These are phyloP conservation scores for Caenorhabditis afra DNA, from an alignment of 2,888 invertebrate species.

Conservation along the genomic window DNA sequence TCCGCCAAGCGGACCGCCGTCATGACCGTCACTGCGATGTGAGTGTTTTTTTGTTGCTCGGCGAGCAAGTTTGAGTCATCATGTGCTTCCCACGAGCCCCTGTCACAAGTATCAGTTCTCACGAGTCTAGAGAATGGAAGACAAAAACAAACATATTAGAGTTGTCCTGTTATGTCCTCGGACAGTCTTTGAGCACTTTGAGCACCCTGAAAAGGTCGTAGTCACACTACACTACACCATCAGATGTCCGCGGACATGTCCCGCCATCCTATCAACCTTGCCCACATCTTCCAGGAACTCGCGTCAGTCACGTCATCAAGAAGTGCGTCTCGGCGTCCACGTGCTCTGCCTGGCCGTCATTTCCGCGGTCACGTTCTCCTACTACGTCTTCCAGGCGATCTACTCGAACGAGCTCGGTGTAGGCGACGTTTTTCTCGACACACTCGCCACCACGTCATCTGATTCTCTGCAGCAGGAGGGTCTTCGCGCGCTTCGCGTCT, in stretches of 20 bases:
- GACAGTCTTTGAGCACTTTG: too few relatives aligned
- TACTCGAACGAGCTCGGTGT: conserved; percentile 37
- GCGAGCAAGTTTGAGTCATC: too few relatives aligned
- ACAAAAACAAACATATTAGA: too few relatives aligned
- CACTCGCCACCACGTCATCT: not conserved
- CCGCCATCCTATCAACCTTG: too few relatives aligned
- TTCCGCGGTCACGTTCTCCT: conserved; percentile 26
- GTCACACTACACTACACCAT: too few relatives aligned
- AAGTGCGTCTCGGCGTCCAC: conserved; percentile 31
- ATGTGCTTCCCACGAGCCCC: too few relatives aligned
- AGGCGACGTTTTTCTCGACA: conserved; percentile 27
- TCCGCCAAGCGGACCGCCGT: conserved; percentile 27
- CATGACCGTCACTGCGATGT: conserved; percentile 20
- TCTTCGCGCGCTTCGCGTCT: conserved; percentile 30
- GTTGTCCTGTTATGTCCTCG: too few relatives aligned
- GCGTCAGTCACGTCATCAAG: conserved; percentile 33
- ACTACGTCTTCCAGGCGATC: conserved; percentile 45
- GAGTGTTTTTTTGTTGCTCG: conserved; percentile 7
- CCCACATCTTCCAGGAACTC: conserved; percentile 15
- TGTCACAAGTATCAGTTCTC: too few relatives aligned
- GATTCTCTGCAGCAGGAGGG: conserved; percentile 39
- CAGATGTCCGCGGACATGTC: too few relatives aligned
- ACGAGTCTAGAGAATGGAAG: too few relatives aligned
- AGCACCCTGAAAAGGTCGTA: too few relatives aligned
- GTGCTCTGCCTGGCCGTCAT: conserved; percentile 33